Base-by-base conservation (phyloP, 2,888 invertebrate species). In the Lasioglossum marginatum region DNA sequence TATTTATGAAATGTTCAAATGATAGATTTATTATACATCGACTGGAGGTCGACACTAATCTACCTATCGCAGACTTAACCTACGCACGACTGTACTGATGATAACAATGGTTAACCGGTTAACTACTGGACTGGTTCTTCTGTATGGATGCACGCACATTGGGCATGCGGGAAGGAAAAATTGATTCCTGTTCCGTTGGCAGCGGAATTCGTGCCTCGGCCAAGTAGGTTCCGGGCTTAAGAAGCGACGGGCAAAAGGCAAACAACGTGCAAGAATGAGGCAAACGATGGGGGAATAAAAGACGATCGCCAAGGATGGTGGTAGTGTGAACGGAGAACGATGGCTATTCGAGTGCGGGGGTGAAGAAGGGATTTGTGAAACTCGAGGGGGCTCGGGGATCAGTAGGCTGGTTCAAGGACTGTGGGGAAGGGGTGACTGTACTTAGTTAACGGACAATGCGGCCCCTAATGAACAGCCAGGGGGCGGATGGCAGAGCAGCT, bases 381-480 rank as follows among this genome's bases (percentile, higher is more conserved):
- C 81, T 87, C 79, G 87, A 87, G 86, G 75, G 88, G 85, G 77
- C 81, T 87, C 80, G 86, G 78, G 84, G 89, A 86, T 85, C 89
- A 82, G 90, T 90, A 89, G 89, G 90, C 90, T 88, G 86, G 88
- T 85, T 85, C 85, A 85, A 85, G 88, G 87, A 83, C 71, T 78
- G 92, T 79, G 83, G 34, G 90, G 48, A 86, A 88, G 88, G 89
- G 92, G 86, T 88, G 37, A 92, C 92, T 94, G 94, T 94, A 95
- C 95, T 95, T 95, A 94, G 95, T 95, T 95, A 95, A 93, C 94
- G 95, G 95, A 95, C 95, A 95, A 95, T 95, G 95, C 94, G 92
- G 94, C 93, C 93, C 93, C 94, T 95, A 95, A 95, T 94, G 95
- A 95, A 95, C 95, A 94, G 94, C 94, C 92, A 93, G 94, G 94